Conservation (phyloP, 2,888 invertebrate species). For the Coelogynopora nodosa region DNA sequence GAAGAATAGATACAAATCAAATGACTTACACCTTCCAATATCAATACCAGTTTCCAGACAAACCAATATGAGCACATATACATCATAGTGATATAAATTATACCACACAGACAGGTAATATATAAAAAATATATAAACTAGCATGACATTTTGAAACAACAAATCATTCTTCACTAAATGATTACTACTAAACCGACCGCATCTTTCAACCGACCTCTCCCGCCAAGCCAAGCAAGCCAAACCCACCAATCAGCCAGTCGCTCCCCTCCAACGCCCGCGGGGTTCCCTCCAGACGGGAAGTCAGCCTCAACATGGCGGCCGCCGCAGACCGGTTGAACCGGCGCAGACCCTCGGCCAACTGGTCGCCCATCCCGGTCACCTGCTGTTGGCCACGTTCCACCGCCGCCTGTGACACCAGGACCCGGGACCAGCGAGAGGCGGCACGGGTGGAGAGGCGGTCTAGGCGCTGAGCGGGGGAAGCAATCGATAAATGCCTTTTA, state of each 20-base stretch:
- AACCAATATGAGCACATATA: no score
- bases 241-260: constrained; percentile 32
- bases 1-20: no score
- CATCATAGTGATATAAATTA: no score
- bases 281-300: background rate
- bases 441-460: constrained; percentile 5
- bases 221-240: no score
- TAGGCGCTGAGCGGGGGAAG: background rate
- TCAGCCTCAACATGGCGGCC: background rate
- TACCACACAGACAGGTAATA: no score
- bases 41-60: no score
- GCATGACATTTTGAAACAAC: no score
- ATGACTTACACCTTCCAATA: no score
- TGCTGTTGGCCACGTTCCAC: constrained; percentile 23
- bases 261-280: background rate
- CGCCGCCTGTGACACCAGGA: constrained; percentile 19
- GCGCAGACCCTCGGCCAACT: background rate
- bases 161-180: no score
- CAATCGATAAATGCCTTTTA: no score
- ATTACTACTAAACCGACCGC: background rate
- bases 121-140: no score
- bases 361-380: background rate
- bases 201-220: background rate
- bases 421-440: background rate
- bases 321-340: background rate